Evolutionary conservation across 2,797 vertebrate genomes (phyloP), one percentile per base, ranked within the genome.

Genomic region (Sebastes kiyomatsui): DNA sequence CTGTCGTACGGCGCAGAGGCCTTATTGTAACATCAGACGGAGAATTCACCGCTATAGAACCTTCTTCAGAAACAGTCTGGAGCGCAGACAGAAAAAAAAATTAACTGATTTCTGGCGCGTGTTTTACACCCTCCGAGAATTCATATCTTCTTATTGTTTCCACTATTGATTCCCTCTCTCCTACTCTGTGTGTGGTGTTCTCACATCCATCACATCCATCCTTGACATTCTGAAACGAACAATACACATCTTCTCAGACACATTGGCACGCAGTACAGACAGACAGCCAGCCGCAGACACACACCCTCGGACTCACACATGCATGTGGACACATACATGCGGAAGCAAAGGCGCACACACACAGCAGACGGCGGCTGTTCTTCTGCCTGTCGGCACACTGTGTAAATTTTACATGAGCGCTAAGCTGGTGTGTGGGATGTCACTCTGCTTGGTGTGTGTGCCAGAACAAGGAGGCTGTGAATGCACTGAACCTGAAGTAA

Each of bases 351-450:
- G 56, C 68, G 46, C 85, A 75, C 85, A 73, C 83, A 82, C 83
- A 82, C 84, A 72, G 59, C 80, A 86, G 85, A 88, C 64, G n/a
- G 14, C 20, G 72, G 91, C 87, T 92, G 91, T 72, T 91, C 80
- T 86, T 90, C 92, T 94, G 96, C 95, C 94, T 93, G 91, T 91
- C 92, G 87, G 96, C 94, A 85, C 94, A 94, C 93, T 90, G 90
- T 92, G 95, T 97, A 95, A 97, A 96, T 97, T 96, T 97, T 97
- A 94, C 95, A 97, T 97, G 96, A 97, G 95, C 70, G 58, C 94
- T 97, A 97, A 97, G 94, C 94, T 96, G 94, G 91, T 95, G 90
- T 94, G 95, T 95, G 96, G 95, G 95, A 90, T 87, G 91, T 77
- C 78, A 56, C 80, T 89, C 76, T 76, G 86, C 74, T 61, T 90